A percentile compares a stretch with the other conserved stretches of the same genome.
phyloP scores from a whole-genome alignment of 2,113 vertebrate species.

The Podarcis cretensis region DNA sequence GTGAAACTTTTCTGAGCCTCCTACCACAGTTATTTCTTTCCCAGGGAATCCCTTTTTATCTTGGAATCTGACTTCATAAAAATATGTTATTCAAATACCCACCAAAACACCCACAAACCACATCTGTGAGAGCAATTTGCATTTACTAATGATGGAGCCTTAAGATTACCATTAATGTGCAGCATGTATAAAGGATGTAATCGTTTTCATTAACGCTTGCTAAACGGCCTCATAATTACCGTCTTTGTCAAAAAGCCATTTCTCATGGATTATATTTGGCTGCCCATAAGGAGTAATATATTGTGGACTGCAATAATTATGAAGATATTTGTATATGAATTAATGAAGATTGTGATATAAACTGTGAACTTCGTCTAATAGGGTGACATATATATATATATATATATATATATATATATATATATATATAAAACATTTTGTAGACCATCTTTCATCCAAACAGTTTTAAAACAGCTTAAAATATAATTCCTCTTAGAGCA shows the following conservation, averaged over 20 bases:
- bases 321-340: constrained; percentile 36
- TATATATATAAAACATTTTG: neutral
- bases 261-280: constrained; percentile 42
- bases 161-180: constrained; percentile 28
- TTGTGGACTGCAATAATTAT: constrained; percentile 14
- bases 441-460: constrained; percentile 25
- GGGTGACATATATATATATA: neutral
- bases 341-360: constrained; percentile 33
- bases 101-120: neutral
- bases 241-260: constrained; percentile 24
- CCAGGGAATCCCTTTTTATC: neutral
- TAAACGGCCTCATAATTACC: constrained; percentile 43
- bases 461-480: constrained; percentile 20
- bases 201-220: constrained; percentile 38
- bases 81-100: neutral
- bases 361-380: constrained; percentile 13
- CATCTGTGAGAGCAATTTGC: constrained; percentile 12
- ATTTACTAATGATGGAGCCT: constrained; percentile 41
- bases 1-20: neutral
- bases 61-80: neutral
- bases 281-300: constrained; percentile 22
- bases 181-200: constrained; percentile 51
- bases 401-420: too few species aligned
- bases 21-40: neutral
- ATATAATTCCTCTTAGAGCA: neutral